Percentiles rank a stretch among this genome's conserved stretches.
phyloP scores from a whole-genome alignment of 2,113 vertebrate species.

The Hyaena hyaena region DNA sequence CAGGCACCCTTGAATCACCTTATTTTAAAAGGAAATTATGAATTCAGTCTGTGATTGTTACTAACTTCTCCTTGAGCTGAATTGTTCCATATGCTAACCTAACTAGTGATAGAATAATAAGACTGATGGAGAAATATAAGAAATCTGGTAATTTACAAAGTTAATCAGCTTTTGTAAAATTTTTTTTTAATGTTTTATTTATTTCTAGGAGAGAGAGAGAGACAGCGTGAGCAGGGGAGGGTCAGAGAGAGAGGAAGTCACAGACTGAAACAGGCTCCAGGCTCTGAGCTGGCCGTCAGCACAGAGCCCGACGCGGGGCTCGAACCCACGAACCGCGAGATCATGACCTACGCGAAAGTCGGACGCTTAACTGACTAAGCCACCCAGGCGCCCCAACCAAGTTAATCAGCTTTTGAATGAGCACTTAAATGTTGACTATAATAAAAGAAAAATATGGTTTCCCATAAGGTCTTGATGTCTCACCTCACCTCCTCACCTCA shows the following conservation, averaged over 20 bases:
- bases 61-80: neutral
- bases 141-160: slow-evolving; percentile 20
- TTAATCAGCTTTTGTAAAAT: neutral
- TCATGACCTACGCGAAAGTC: too few relatives aligned
- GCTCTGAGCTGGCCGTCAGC: too few relatives aligned
- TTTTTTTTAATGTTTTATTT: too few relatives aligned
- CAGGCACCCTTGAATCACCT: neutral
- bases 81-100: slow-evolving; percentile 42
- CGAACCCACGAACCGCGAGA: too few relatives aligned
- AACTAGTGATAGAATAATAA: slow-evolving; percentile 10
- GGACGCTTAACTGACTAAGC: too few relatives aligned
- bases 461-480: neutral
- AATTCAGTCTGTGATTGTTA: slow-evolving; percentile 5
- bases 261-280: too few relatives aligned
- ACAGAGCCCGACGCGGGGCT: too few relatives aligned
- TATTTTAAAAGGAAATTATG: slow-evolving; percentile 48
- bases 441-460: slow-evolving; percentile 21
- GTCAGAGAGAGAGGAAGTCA: too few relatives aligned
- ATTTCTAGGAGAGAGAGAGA: too few relatives aligned
- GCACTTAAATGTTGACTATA: neutral
- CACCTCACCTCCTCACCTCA: neutral
- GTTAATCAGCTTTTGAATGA: neutral
- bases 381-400: neutral
- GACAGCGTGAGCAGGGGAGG: too few relatives aligned
- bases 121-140: neutral